phyloP scores from a whole-genome alignment of 2,797 vertebrate genomes.

The Lutjanus campechanus region DNA sequence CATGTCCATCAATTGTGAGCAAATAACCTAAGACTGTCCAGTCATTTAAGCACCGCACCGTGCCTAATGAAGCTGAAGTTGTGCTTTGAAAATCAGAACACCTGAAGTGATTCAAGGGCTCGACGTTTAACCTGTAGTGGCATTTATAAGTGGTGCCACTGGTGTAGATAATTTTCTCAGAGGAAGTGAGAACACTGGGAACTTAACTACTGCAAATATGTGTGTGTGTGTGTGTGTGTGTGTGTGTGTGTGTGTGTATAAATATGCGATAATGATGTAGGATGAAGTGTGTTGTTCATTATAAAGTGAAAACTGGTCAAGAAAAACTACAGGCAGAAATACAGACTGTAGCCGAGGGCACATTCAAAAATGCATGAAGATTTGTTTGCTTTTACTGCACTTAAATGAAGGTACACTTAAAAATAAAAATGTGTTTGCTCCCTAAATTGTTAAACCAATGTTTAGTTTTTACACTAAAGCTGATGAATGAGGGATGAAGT shows the following conservation, averaged over 20 bases:
- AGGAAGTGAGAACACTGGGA: background rate
- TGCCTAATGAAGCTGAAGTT: slow-evolving; percentile 12
- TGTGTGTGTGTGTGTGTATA: background rate
- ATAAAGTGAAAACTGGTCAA: background rate
- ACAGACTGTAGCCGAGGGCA: background rate
- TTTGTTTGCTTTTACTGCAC: background rate
- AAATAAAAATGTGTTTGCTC: background rate
- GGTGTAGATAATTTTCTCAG: background rate
- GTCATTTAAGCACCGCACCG: background rate
- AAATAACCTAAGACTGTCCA: background rate
- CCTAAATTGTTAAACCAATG: background rate
- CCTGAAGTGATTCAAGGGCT: background rate
- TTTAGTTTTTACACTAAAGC: background rate
- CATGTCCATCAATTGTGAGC: background rate
- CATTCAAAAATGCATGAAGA: background rate
- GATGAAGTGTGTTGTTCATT: slow-evolving; percentile 11
- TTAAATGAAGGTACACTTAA: background rate
- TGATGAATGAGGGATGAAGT: background rate
- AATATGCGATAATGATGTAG: slow-evolving; percentile 9
- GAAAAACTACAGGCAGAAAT: background rate
- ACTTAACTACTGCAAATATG: background rate
- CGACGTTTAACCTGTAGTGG: background rate
- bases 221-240: too few species aligned
- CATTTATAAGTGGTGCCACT: slow-evolving; percentile 1
- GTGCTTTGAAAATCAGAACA: slow-evolving; percentile 12